These are phyloP conservation scores for Perithous albicinctus DNA, from an alignment of 2,888 invertebrate genomes.

Conservation along the genomic window DNA sequence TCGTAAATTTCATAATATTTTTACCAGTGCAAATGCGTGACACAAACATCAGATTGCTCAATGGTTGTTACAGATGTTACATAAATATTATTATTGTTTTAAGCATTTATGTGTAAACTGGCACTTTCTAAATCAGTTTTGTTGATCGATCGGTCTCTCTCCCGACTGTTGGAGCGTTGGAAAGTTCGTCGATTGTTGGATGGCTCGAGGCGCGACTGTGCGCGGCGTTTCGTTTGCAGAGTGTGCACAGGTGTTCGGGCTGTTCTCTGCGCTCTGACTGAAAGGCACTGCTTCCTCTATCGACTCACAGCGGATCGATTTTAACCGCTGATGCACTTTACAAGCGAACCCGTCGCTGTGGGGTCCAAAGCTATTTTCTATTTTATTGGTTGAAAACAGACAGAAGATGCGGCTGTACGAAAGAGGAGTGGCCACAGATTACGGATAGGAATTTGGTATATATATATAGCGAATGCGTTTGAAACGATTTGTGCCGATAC, in stretches of 20 bases:
- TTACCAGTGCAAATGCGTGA: no score
- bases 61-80: neutral
- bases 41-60: neutral
- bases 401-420: constrained; percentile 22
- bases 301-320: constrained; percentile 38
- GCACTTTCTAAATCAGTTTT: constrained; percentile 40
- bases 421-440: constrained; percentile 31
- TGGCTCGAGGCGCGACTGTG: constrained; percentile 4
- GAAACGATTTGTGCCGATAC: constrained; percentile 1
- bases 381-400: constrained; percentile 30
- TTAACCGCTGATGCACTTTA: constrained; percentile 45
- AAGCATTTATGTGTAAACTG: neutral
- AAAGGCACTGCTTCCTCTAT: constrained; percentile 19
- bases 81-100: neutral
- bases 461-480: neutral
- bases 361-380: constrained; percentile 28
- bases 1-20: no score
- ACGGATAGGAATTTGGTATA: constrained; percentile 27
- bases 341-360: neutral
- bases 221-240: constrained; percentile 11
- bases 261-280: constrained; percentile 1
- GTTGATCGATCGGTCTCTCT: constrained; percentile 29
- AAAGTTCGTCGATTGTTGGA: constrained; percentile 25
- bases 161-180: neutral
- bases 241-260: constrained; percentile 26